Percentiles rank a stretch among this genome's conserved stretches.
phyloP scores from a whole-genome alignment of 2,797 vertebrate species.

The Naso thynnoides region DNA sequence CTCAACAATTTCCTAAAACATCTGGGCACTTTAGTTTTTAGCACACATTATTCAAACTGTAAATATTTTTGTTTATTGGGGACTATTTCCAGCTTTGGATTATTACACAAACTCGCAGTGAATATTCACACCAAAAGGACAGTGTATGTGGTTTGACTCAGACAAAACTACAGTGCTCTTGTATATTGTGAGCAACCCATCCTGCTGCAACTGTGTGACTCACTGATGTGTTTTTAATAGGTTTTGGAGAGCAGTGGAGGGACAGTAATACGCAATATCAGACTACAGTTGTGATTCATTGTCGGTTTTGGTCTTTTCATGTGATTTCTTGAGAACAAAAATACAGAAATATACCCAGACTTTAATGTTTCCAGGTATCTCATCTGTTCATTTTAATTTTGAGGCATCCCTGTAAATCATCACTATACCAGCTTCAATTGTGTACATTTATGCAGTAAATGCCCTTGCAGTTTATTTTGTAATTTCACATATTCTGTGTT shows the following conservation, averaged over 20 bases:
- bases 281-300: neutral
- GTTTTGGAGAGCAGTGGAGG: no score
- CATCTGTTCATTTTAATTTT: neutral
- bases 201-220: no score
- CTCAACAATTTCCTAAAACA: neutral
- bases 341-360: neutral
- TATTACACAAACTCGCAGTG: constrained; percentile 14
- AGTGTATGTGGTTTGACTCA: neutral
- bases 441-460: neutral
- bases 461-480: neutral
- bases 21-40: neutral
- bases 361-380: neutral
- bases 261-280: neutral
- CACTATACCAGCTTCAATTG: neutral
- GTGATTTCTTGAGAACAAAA: neutral
- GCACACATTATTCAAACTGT: neutral
- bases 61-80: neutral
- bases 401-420: constrained; percentile 7
- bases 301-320: neutral
- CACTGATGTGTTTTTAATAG: neutral
- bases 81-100: constrained; percentile 31
- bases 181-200: neutral
- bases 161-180: neutral
- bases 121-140: neutral
- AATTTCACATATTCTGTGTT: neutral